Evolutionary conservation across 1,140 invertebrate genomes (phyloP).

Genomic region (Caerostris darwini): DNA sequence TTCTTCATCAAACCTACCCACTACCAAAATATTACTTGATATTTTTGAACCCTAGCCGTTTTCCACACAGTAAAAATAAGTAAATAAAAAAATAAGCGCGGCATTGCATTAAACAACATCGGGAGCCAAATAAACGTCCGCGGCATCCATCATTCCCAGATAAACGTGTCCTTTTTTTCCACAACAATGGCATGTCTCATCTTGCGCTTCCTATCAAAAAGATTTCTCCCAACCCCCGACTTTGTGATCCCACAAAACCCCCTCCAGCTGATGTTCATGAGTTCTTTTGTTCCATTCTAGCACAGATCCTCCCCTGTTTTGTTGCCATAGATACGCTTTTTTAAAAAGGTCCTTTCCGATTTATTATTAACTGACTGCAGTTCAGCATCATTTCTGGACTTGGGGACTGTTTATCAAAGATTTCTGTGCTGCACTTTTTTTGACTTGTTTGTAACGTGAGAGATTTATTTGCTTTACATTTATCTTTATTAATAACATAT

Average conservation of each 20-base stretch:
- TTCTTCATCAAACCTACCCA: neutral
- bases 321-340: conserved; percentile 60
- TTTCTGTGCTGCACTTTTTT: neutral
- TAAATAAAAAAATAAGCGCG: neutral
- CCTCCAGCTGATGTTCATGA: conserved; percentile 77
- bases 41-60: neutral
- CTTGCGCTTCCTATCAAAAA: conserved; percentile 52
- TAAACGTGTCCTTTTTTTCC: conserved; percentile 62
- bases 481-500: too few species aligned
- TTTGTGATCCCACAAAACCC: conserved; percentile 62
- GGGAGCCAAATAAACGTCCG: conserved; percentile 54
- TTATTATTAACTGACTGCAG: conserved; percentile 64
- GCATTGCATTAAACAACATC: conserved; percentile 36
- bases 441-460: too few species aligned
- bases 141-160: conserved; percentile 50
- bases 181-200: conserved; percentile 66
- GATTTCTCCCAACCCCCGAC: conserved; percentile 23
- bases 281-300: conserved; percentile 64
- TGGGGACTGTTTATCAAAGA: neutral
- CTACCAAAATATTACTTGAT: neutral
- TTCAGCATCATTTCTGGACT: neutral
- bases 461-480: too few species aligned
- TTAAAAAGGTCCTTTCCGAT: neutral
- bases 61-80: neutral
- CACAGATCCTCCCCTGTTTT: conserved; percentile 61